Evolutionary conservation across 2,888 invertebrate genomes (phyloP), one percentile per base, ranked within the genome.

Genomic region (Lampropteryx suffumata): DNA sequence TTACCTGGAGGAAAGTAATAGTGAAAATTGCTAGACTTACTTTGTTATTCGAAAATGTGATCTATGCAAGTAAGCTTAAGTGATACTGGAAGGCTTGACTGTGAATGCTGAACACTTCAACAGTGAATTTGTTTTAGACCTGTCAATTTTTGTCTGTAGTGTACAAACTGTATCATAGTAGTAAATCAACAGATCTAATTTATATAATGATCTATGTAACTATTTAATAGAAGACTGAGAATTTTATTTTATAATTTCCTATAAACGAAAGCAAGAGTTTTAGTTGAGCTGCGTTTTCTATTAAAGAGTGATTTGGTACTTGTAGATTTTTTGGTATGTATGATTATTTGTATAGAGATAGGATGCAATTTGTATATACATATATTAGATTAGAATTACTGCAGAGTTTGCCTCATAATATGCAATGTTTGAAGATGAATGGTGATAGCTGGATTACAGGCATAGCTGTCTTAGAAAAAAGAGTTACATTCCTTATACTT

Each of bases 191-290:
- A 70, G 79, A 83, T 85, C 79, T 84, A 72, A 81, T 73, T 68
- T 78, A 67, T n/a, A n/a, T 72, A 72, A 71, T 62, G 67, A 81
- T 83, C 78, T 82, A 77, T 65, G 56, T 57, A 55, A 82, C 81
- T 84, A 79, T 80, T 77, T 80, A 79, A 85, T 86, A 84, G 85
- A 87, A 88, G 88, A 88, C 88, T 88, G 88, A 88, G 73, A 78
- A 73, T 76, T 75, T 82, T 78, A 76, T 79, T 82, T 80, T 75
- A 68, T 74, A 74, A 81, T 84, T 75, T 73, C 65, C 76, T 73
- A 65, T 58, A 35, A 57, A 59, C 50, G 40, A 55, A 69, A 62
- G 62, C 56, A 65, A 65, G 50, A 53, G 64, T 68, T 72, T 70
- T 41, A 62, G 62, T 74, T 71, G 60, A 55, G 54, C 60, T 49